Conservation (phyloP, 37 sponge, comb jelly and placozoan genomes). For the Cliona cf. orientalis region DNA sequence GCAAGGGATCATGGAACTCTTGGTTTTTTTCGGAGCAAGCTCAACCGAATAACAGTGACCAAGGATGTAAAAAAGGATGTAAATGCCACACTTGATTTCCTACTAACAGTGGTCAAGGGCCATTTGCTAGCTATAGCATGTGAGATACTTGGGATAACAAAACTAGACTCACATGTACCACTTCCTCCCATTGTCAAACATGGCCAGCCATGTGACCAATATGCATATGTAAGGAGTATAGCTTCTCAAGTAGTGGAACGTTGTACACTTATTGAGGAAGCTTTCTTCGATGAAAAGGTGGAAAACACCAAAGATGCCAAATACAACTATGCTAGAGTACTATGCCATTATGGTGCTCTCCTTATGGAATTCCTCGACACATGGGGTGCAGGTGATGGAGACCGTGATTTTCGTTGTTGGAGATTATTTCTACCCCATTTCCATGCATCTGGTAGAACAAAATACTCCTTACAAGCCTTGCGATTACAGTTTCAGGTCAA, state of each 20-base stretch:
- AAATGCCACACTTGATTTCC: slow-evolving; percentile 37
- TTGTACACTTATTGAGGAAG: slow-evolving; percentile 13
- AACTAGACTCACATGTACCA: background rate
- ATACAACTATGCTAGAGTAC: slow-evolving; percentile 35
- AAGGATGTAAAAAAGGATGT: slow-evolving; percentile 37
- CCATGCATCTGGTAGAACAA: slow-evolving; percentile 1
- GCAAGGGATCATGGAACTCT: slow-evolving; percentile 51
- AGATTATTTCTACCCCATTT: slow-evolving; percentile 45
- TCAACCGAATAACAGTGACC: background rate
- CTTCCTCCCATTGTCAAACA: background rate
- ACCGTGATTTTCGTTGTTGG: slow-evolving; percentile 46
- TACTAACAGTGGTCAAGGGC: slow-evolving; percentile 26
- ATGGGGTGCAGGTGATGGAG: slow-evolving; percentile 59
- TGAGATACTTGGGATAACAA: background rate
- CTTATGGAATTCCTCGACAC: slow-evolving; percentile 31
- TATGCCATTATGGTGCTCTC: slow-evolving; percentile 49
- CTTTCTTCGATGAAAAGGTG: background rate
- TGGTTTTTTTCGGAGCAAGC: slow-evolving; percentile 14
- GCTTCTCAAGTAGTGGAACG: slow-evolving; percentile 7
- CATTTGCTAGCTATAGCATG: slow-evolving; percentile 25
- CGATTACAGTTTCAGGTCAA: slow-evolving; percentile 17
- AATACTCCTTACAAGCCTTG: slow-evolving; percentile 37
- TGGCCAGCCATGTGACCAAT: background rate
- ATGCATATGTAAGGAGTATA: background rate
- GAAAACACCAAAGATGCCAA: slow-evolving; percentile 19